phyloP scores from a whole-genome alignment of 64 coral and sea anemone genomes.

The Pachyseris speciosa region DNA sequence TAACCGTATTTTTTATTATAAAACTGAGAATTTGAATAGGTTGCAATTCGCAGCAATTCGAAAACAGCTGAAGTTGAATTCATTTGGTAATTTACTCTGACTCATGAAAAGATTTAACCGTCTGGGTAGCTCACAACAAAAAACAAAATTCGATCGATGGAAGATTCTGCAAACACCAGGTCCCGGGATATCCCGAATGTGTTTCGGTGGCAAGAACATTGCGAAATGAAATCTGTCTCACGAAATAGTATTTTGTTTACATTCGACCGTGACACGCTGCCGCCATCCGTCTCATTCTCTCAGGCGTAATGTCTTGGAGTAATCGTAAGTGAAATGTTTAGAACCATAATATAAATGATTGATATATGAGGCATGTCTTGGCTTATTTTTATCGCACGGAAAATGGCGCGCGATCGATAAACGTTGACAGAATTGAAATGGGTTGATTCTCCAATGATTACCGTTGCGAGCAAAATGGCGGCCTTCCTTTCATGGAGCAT shows the following conservation, averaged over 20 bases:
- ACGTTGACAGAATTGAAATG: not conserved
- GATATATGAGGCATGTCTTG: not conserved
- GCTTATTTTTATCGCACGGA: too few species aligned
- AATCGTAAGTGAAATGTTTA: slow-evolving; percentile 27
- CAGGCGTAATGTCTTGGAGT: not conserved
- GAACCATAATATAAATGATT: not conserved
- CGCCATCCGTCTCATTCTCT: not conserved
- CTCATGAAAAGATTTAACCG: not conserved
- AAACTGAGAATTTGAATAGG: not conserved
- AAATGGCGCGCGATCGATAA: not conserved
- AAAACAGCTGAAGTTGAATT: slow-evolving; percentile 41
- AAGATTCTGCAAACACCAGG: not conserved
- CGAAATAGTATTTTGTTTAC: slow-evolving; percentile 23
- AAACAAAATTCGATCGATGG: not conserved
- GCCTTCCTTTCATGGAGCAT: not conserved
- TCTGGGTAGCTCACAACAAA: not conserved
- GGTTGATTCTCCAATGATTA: not conserved
- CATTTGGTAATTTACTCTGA: not conserved
- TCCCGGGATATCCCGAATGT: not conserved
- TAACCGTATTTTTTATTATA: too few species aligned
- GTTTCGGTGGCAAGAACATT: not conserved
- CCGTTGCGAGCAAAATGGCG: not conserved
- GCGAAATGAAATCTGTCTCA: not conserved
- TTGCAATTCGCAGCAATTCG: not conserved
- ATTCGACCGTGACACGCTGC: not conserved